A percentile compares a stretch with the other conserved stretches of the same genome.
Conservation (phyloP, 2,888 invertebrate species). For the Caenorhabditis afra region DNA sequence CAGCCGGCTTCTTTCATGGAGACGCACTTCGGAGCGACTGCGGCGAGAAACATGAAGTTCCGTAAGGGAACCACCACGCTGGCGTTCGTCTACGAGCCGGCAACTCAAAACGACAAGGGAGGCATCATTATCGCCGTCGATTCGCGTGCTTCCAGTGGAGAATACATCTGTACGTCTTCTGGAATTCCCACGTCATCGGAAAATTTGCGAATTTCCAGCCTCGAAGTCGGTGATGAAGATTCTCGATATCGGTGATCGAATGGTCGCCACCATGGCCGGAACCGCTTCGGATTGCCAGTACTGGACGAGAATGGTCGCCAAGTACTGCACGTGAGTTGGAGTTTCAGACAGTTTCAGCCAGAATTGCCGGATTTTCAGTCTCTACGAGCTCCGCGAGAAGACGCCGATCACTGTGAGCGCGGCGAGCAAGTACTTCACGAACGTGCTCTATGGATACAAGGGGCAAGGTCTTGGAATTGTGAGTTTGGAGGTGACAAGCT, state of each 20-base stretch:
- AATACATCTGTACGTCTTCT: too few relatives aligned
- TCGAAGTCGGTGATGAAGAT: slow-evolving; percentile 94
- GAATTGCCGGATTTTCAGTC: slow-evolving; percentile 73
- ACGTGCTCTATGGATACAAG: slow-evolving; percentile 98
- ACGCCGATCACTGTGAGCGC: slow-evolving; percentile 98
- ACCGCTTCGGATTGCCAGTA: slow-evolving; percentile 99
- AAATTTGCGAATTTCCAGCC: too few relatives aligned
- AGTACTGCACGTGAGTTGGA: slow-evolving; percentile 86
- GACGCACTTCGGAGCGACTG: too few relatives aligned
- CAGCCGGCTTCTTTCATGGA: too few relatives aligned
- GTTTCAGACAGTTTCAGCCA: neutral
- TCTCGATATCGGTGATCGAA: slow-evolving; percentile 95
- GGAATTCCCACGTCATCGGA: too few relatives aligned
- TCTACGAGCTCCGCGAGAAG: slow-evolving; percentile 95
- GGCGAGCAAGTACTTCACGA: slow-evolving; percentile 97
- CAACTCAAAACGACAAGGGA: too few relatives aligned
- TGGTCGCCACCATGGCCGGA: slow-evolving; percentile 96
- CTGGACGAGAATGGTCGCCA: slow-evolving; percentile 96
- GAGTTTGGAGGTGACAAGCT: slow-evolving; percentile 26
- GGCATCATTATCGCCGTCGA: too few relatives aligned
- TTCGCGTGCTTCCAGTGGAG: too few relatives aligned
- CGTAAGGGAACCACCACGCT: too few relatives aligned
- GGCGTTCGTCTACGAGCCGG: too few relatives aligned
- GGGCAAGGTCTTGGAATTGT: slow-evolving; percentile 94
- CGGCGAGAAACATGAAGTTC: too few relatives aligned